Percentiles rank a stretch among this genome's conserved stretches.
These are phyloP conservation scores for Mus caroli DNA, from an alignment of 2,797 vertebrate genomes.

Conservation along the genomic window DNA sequence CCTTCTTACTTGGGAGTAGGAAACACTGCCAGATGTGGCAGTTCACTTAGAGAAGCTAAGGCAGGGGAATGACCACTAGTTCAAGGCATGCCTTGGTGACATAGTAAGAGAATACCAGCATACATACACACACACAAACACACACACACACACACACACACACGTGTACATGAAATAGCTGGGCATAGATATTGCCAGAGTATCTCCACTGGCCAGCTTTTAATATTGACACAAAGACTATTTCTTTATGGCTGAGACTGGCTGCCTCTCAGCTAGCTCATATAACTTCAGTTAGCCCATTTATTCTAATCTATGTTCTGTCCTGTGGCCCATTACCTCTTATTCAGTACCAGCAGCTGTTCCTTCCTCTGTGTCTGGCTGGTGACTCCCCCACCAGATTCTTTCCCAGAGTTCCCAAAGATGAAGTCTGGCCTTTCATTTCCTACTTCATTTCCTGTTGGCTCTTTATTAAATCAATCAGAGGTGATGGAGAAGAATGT, in stretches of 20 bases:
- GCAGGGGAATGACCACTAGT: not conserved
- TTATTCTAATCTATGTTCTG: not conserved
- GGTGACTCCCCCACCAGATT: not conserved
- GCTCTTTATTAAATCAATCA: not conserved
- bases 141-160: no score
- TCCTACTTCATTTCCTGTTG: not conserved
- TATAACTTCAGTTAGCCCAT: not conserved
- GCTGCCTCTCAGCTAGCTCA: not conserved
- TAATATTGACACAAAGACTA: not conserved
- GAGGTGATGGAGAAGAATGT: not conserved
- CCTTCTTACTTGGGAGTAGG: conserved; percentile 35
- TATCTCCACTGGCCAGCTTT: not conserved
- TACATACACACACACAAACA: not conserved
- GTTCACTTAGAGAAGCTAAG: not conserved
- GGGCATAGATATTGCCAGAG: no score
- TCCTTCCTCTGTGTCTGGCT: not conserved
- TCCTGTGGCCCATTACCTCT: not conserved
- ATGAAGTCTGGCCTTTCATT: not conserved
- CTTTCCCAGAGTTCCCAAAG: not conserved
- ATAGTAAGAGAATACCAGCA: not conserved
- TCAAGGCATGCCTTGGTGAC: not conserved
- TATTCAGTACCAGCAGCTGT: not conserved
- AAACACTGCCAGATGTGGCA: not conserved
- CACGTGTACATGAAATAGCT: no score
- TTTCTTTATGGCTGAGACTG: not conserved